Evolutionary conservation across 2,888 invertebrate species (phyloP).

Genomic region (Acleris laterana): DNA sequence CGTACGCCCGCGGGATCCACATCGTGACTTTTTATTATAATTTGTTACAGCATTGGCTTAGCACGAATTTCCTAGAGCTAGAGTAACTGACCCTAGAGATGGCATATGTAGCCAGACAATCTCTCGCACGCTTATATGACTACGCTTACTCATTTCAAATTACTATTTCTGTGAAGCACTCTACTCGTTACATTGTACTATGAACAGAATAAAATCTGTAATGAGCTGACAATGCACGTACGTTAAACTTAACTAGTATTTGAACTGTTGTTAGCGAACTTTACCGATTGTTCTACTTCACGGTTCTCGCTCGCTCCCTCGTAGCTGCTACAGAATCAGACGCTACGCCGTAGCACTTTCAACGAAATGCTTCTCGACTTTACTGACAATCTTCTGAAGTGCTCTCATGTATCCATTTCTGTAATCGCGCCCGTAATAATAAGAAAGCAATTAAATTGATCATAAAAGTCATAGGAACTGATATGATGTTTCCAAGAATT

Average conservation of each 20-base stretch:
- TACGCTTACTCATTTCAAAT: neutral
- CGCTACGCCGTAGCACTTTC: constrained; percentile 15
- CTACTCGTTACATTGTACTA: neutral
- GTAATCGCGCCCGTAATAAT: constrained; percentile 15
- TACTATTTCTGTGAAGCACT: neutral
- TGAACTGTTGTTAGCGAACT: constrained; percentile 7
- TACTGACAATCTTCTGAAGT: constrained; percentile 5
- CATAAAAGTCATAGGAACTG: constrained; percentile 27
- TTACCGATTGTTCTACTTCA: constrained; percentile 8
- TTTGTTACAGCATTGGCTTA: constrained; percentile 15
- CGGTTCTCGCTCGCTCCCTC: constrained; percentile 6
- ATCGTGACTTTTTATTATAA: constrained; percentile 27
- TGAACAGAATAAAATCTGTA: constrained; percentile 7
- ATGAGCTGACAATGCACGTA: constrained; percentile 6
- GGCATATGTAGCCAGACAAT: constrained; percentile 7
- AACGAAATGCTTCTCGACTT: constrained; percentile 1
- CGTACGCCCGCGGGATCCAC: neutral
- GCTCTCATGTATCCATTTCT: constrained; percentile 14
- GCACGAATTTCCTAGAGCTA: neutral
- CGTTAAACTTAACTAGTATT: constrained; percentile 4
- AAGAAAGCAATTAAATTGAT: constrained; percentile 16
- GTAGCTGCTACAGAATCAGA: constrained; percentile 15
- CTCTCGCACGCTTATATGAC: constrained; percentile 6
- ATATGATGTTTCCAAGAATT: constrained; percentile 22
- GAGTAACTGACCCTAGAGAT: constrained; percentile 1